Evolutionary conservation across 2,113 vertebrate genomes (phyloP).

Genomic region (Halcyon malimbica): DNA sequence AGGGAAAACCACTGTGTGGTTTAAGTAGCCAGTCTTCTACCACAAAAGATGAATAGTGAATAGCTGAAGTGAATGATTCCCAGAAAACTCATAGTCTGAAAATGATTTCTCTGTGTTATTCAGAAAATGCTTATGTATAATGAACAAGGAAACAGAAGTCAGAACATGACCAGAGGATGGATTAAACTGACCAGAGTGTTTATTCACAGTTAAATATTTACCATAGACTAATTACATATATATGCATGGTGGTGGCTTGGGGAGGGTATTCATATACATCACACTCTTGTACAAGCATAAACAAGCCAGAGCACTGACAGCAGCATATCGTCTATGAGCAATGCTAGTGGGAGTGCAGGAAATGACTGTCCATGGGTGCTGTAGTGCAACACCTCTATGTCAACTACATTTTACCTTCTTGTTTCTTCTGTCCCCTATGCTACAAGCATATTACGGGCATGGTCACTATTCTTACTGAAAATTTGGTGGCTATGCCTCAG

Average conservation of each 20-base stretch:
- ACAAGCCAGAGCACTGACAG: background rate
- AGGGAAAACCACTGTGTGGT: constrained; percentile 36
- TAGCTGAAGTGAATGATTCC: constrained; percentile 42
- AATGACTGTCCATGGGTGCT: background rate
- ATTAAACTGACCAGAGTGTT: background rate
- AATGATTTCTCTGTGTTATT: background rate
- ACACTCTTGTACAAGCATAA: background rate
- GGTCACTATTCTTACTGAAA: background rate
- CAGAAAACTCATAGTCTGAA: constrained; percentile 41
- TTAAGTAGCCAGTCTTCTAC: constrained; percentile 36
- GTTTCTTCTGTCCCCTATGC: background rate
- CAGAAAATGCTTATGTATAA: constrained; percentile 2
- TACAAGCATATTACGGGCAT: background rate
- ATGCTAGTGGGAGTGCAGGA: background rate
- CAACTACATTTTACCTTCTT: background rate
- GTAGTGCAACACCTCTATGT: rapidly evolving
- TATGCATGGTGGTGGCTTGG: too few relatives aligned
- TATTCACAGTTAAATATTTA: background rate
- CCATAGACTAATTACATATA: background rate
- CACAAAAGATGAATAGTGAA: constrained; percentile 65
- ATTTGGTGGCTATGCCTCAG: background rate
- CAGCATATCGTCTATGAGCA: background rate
- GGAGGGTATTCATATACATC: background rate
- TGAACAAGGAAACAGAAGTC: constrained; percentile 9
- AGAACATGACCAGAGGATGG: background rate